Conservation (phyloP, 2,113 vertebrate species). For the Fukomys damarensis region DNA sequence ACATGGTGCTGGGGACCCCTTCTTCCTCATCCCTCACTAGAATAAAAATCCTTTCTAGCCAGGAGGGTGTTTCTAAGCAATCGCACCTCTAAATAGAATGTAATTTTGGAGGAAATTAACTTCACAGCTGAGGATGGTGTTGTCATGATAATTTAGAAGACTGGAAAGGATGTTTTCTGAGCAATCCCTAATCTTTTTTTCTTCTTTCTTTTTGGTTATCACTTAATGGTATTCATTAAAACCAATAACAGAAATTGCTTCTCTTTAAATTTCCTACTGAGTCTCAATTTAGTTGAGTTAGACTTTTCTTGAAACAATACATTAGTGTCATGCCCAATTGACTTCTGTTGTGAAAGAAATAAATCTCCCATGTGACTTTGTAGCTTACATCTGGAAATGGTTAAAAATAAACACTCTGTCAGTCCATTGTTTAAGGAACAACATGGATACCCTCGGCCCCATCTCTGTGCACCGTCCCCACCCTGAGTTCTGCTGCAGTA, state of each 20-base stretch:
- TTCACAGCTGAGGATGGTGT: slow-evolving; percentile 83
- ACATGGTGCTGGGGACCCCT: background rate
- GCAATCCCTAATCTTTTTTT: slow-evolving; percentile 79
- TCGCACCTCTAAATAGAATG: slow-evolving; percentile 82
- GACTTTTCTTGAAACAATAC: slow-evolving; percentile 85
- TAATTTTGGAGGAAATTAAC: slow-evolving; percentile 87
- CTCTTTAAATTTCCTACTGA: slow-evolving; percentile 83
- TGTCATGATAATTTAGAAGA: slow-evolving; percentile 85
- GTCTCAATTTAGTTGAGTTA: slow-evolving; percentile 81
- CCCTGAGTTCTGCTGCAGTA: slow-evolving; percentile 35
- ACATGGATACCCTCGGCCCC: background rate
- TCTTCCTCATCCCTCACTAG: slow-evolving; percentile 51
- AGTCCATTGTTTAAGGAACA: slow-evolving; percentile 78
- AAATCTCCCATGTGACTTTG: slow-evolving; percentile 78
- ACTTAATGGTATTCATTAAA: slow-evolving; percentile 88
- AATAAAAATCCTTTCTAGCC: slow-evolving; percentile 32
- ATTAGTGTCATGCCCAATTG: slow-evolving; percentile 84
- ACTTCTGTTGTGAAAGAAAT: slow-evolving; percentile 84
- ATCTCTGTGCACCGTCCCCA: background rate
- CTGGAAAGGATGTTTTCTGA: slow-evolving; percentile 84
- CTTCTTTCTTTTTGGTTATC: slow-evolving; percentile 83
- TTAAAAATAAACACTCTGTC: slow-evolving; percentile 63
- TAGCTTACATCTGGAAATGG: slow-evolving; percentile 79
- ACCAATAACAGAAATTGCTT: slow-evolving; percentile 83
- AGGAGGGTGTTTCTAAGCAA: slow-evolving; percentile 71